A percentile compares a stretch with the other conserved stretches of the same genome.
Conservation (phyloP, 2,113 vertebrate species). For the Saguinus midas region DNA sequence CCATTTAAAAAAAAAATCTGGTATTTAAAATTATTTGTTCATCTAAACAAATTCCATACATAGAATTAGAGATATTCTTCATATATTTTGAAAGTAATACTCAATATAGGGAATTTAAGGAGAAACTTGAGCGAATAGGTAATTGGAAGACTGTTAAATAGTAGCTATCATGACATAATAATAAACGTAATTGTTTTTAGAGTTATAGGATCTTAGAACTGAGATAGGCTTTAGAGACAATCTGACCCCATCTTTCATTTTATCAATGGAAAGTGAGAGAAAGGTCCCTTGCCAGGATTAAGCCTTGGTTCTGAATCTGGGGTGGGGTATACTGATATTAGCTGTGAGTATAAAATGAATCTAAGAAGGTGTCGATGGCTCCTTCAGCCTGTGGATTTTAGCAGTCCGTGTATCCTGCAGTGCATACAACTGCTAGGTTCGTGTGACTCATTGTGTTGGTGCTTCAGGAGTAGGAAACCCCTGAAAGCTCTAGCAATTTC, state of each 20-base stretch:
- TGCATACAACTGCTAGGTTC: accelerated
- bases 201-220: neutral
- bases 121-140: conserved; percentile 16
- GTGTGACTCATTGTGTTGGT: neutral
- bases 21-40: neutral
- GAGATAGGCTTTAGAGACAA: neutral
- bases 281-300: neutral
- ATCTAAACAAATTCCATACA: neutral
- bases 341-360: neutral
- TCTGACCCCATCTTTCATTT: neutral
- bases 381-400: neutral
- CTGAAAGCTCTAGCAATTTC: neutral
- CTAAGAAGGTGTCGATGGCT: neutral
- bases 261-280: neutral
- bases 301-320: neutral
- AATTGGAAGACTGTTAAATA: neutral
- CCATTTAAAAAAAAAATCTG: neutral
- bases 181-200: conserved; percentile 20
- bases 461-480: neutral
- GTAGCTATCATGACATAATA: neutral
- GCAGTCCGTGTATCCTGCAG: neutral
- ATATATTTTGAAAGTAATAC: neutral
- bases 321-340: neutral
- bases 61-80: conserved; percentile 15
- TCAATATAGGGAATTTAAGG: conserved; percentile 12